A percentile compares a stretch with the other conserved stretches of the same genome.
These are phyloP conservation scores for Melipona bicolor DNA, from an alignment of 2,888 invertebrate species.

Conservation along the genomic window DNA sequence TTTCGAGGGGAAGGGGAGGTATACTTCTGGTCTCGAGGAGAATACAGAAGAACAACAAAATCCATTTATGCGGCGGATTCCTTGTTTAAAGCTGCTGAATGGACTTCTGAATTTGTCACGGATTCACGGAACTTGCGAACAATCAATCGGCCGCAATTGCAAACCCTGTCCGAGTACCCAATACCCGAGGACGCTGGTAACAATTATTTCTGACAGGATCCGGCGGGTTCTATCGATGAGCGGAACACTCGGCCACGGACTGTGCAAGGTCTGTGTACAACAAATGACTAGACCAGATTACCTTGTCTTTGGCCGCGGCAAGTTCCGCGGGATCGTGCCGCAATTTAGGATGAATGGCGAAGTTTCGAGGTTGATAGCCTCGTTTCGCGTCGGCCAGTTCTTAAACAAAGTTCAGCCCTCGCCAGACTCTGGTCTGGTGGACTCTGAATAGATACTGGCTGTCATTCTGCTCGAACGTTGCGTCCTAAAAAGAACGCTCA, in stretches of 20 bases:
- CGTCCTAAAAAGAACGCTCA: background rate
- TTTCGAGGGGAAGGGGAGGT: background rate
- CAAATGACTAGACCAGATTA: conserved; percentile 20
- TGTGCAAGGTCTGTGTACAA: conserved; percentile 16
- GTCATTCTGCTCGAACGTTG: background rate
- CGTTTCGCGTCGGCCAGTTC: conserved; percentile 28
- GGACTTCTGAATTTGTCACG: background rate
- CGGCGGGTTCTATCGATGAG: conserved; percentile 15
- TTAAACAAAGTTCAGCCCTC: conserved; percentile 42
- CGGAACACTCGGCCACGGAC: background rate
- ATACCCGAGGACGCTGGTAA: conserved; percentile 2
- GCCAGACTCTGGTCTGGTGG: background rate
- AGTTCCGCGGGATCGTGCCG: conserved; percentile 23
- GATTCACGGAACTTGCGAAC: background rate
- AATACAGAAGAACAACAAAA: background rate
- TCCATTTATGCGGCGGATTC: background rate
- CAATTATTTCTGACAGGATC: conserved; percentile 19
- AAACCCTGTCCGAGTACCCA: background rate
- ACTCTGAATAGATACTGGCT: background rate
- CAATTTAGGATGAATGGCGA: conserved; percentile 29
- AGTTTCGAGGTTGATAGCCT: conserved; percentile 23
- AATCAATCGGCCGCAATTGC: background rate
- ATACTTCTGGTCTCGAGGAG: background rate
- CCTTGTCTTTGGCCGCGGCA: conserved; percentile 3
- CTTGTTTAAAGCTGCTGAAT: background rate